phyloP scores from a whole-genome alignment of 2,888 invertebrate genomes.

The Lymantria monacha region DNA sequence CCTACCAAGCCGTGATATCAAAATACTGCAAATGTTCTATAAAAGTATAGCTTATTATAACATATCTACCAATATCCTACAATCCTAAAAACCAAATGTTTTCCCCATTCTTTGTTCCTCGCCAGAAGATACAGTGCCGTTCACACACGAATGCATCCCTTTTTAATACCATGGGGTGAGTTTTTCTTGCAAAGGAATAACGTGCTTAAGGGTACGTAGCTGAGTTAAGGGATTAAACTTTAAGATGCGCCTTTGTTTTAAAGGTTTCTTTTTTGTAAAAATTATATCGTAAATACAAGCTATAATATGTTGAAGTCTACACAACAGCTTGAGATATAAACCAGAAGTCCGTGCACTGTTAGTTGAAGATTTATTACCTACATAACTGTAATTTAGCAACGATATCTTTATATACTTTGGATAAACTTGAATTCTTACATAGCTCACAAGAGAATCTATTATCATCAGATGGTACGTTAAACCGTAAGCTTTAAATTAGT shows the following conservation, averaged over 20 bases:
- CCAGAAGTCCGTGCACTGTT: too few relatives aligned
- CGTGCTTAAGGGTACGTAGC: constrained; percentile 33
- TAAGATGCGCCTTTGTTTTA: constrained; percentile 16
- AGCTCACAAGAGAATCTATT: too few relatives aligned
- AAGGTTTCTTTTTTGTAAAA: constrained; percentile 4
- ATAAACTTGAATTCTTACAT: too few relatives aligned
- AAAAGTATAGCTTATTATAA: constrained; percentile 7
- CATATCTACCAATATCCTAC: constrained; percentile 28
- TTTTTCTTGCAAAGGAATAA: constrained; percentile 67
- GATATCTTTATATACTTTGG: too few relatives aligned
- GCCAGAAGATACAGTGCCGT: constrained; percentile 68
- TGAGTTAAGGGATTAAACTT: constrained; percentile 25
- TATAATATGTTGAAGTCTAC: too few relatives aligned
- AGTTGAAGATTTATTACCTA: too few relatives aligned
- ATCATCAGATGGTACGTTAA: too few relatives aligned
- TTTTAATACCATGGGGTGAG: constrained; percentile 66
- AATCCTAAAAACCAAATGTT: constrained; percentile 55
- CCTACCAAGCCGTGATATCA: too few relatives aligned
- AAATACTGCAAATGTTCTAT: too few relatives aligned
- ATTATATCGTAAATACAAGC: neutral
- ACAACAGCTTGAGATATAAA: too few relatives aligned
- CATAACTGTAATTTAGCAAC: too few relatives aligned
- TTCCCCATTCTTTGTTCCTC: constrained; percentile 68
- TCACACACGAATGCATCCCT: constrained; percentile 75
- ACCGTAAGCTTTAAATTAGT: too few relatives aligned